These are phyloP conservation scores for Eucidaris tribuloides DNA, from an alignment of 35 echinoderm and acorn worm species.

Conservation along the genomic window DNA sequence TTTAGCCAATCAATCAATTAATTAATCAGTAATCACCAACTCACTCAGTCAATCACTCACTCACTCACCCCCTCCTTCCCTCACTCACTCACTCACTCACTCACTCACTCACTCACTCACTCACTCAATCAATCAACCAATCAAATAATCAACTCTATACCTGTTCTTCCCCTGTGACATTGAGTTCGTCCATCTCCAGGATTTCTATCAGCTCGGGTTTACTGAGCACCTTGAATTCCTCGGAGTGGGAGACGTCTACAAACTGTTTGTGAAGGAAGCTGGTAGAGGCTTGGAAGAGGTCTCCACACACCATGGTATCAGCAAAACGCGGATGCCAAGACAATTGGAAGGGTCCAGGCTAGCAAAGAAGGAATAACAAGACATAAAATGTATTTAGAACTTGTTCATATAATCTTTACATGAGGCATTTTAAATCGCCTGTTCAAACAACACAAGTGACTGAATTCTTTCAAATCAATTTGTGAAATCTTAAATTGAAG, in stretches of 20 bases:
- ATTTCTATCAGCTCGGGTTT: slow-evolving; percentile 68
- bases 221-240: slow-evolving; percentile 81
- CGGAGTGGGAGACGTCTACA: slow-evolving; percentile 65
- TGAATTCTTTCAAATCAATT: too few relatives aligned
- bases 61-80: too few relatives aligned
- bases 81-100: too few relatives aligned
- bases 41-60: too few relatives aligned
- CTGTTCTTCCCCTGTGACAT: slow-evolving; percentile 92
- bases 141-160: slow-evolving; percentile 36
- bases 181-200: slow-evolving; percentile 80
- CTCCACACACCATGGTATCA: slow-evolving; percentile 94
- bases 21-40: too few relatives aligned
- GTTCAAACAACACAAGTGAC: too few relatives aligned
- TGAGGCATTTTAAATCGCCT: too few relatives aligned
- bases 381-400: not conserved
- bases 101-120: too few relatives aligned
- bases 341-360: slow-evolving; percentile 91
- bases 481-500: too few relatives aligned
- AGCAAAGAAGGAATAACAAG: not conserved
- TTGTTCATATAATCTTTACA: too few relatives aligned
- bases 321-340: slow-evolving; percentile 91
- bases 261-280: slow-evolving; percentile 92
- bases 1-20: too few relatives aligned
- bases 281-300: slow-evolving; percentile 74
- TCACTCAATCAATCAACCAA: too few relatives aligned